Base-by-base conservation (phyloP, 2,797 vertebrate species). In the Chelidonichthys spinosus region DNA sequence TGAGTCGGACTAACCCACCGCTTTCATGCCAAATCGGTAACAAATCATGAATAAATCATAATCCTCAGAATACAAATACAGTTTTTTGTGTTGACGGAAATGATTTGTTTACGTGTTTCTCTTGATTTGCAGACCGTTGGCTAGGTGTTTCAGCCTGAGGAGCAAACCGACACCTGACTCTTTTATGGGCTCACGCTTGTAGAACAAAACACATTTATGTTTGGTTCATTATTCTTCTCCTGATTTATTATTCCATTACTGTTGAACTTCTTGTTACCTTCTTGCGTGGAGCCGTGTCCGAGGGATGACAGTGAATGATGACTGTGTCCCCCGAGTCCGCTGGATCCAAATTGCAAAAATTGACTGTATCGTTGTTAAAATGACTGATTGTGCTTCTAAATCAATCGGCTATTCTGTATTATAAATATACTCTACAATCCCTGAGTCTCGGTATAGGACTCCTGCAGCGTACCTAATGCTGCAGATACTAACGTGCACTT, bases 41-140 rank as follows among this genome's bases (percentile, higher is more conserved):
- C 6, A 15, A 63, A 74, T 50, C 11, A 5, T 11, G 5, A 54
- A 63, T 46, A 4, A 36, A 33, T 17, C 37, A 62, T 44, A 25
- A 55, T 55, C 5, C 33, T 18, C 9, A 50, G n/a, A 9, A 33
- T 59, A 4, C n/a, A 6, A 32, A 5, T 44, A 4, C n/a, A 54
- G 11, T 42, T 72, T 35, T 11, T 1, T 63, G 33, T 65, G 17
- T 56, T 18, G 5, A 72, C n/a, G 39, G 5, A 35, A 54, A 32
- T 11, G 2, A 5, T 46, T 53, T 50, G 39, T 78, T 76, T 17
- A 40, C 44, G 15, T 54, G 43, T 65, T 50, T 49, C 35, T 73
- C 36, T 72, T 64, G 43, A 65, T 71, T 82, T 78, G 36, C 72
- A 78, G 69, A 70, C 14, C 11, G 0, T 17, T 49, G 60, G 33